These are phyloP conservation scores for Mycalesis mineus DNA, from an alignment of 2,888 invertebrate genomes.

Conservation along the genomic window DNA sequence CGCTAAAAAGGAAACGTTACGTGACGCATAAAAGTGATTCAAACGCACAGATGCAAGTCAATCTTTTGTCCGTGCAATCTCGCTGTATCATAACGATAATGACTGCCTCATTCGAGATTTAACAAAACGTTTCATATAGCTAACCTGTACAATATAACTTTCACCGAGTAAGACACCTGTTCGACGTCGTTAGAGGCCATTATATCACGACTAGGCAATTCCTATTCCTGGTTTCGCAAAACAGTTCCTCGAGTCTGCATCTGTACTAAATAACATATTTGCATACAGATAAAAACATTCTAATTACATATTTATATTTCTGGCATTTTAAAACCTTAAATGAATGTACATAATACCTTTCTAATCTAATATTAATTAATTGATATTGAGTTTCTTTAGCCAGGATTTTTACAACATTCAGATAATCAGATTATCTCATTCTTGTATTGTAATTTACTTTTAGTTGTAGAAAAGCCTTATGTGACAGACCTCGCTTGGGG, in stretches of 20 bases:
- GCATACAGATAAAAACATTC: neutral
- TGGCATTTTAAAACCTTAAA: too few relatives aligned
- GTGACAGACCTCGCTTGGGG: too few relatives aligned
- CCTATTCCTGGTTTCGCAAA: conserved; percentile 49
- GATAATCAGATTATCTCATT: too few relatives aligned
- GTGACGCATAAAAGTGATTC: conserved; percentile 28
- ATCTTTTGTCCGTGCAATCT: conserved; percentile 29
- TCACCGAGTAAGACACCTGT: conserved; percentile 51
- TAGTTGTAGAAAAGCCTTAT: too few relatives aligned
- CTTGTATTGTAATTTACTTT: too few relatives aligned
- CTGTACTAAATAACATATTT: conserved; percentile 17
- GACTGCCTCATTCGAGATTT: conserved; percentile 22
- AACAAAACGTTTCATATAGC: conserved; percentile 26
- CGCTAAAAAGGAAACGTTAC: conserved; percentile 17
- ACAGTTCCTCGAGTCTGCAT: conserved; percentile 26
- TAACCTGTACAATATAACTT: conserved; percentile 41
- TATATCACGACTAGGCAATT: conserved; percentile 48
- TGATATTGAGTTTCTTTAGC: too few relatives aligned
- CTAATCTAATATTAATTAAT: too few relatives aligned
- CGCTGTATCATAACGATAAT: conserved; percentile 29
- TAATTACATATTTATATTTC: neutral
- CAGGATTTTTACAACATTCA: too few relatives aligned
- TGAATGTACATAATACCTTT: too few relatives aligned
- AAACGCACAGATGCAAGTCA: conserved; percentile 26
- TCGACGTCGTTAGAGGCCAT: conserved; percentile 46